Base-by-base conservation (phyloP, 2,888 invertebrate species). In the Meliscaeva auricollis region DNA sequence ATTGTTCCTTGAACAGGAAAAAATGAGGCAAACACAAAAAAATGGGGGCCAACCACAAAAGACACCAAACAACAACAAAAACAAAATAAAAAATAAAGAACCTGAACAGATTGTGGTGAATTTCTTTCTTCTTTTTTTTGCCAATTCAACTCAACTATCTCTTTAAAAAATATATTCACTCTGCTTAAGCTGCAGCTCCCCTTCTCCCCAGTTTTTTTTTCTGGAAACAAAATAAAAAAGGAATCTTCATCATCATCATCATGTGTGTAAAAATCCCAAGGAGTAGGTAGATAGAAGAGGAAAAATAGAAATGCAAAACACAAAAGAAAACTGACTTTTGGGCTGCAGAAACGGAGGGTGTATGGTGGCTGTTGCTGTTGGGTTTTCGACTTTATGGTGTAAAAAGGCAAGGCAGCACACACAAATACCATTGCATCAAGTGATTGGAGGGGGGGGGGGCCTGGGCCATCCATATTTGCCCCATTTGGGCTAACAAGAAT, bases 1-100 rank as follows among this genome's bases (percentile, higher is more conserved):
- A 85, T 85, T 85, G 85, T 85, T 85, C 81, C 85, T 77, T 80
- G 68, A 50, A 62, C 50, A 85, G 73, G 62, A 68, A 80, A 58
- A 75, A 72, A 77, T 52, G 13, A 44, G 30, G 26, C 17, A 20
- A 64, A 56, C 26, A 30, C 15, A 70, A 35, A 44, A 68, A 69
- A 50, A 79, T 20, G 62, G 75, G 84, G 70, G 66, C 69, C 79
- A 70, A 84, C 75, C 83, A 78, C 82, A 77, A 78, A 78, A 56
- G 68, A 48, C 35, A 64, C 30, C 26, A 26, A 26, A 38, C 5
- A 38, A 13, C 11, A 38, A 9, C 5, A 38, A 38, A 38, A 38
- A 38, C 1, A 38, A 38, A 64, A 32, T 15, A 35, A 7, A 35
- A 44, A 60, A 44, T 41, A 52, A 48, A 52, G 4, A 72, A 54